A percentile compares a stretch with the other conserved stretches of the same genome.
Evolutionary conservation across 2,888 invertebrate species (phyloP).

Genomic region (Aethes cnicana): DNA sequence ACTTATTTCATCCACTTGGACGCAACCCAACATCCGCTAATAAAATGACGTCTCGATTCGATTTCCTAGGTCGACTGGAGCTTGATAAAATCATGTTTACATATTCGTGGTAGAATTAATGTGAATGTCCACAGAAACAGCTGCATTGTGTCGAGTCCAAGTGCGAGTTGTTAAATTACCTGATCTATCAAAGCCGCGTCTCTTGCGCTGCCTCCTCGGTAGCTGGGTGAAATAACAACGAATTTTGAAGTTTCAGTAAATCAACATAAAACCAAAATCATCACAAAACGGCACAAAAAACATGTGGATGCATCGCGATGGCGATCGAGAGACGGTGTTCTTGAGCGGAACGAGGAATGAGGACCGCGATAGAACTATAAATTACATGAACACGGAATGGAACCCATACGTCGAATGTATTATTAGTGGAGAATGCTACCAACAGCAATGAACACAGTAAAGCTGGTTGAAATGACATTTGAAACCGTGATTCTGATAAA

Average conservation of each 20-base stretch:
- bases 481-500: no score
- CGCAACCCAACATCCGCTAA: slow-evolving; percentile 67
- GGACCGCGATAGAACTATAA: slow-evolving; percentile 5
- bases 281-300: slow-evolving; percentile 80
- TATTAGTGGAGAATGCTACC: slow-evolving; percentile 22
- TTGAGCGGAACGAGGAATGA: slow-evolving; percentile 10
- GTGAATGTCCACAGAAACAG: background rate
- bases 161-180: slow-evolving; percentile 71
- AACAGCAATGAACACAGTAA: slow-evolving; percentile 17
- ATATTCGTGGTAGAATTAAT: slow-evolving; percentile 9
- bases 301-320: slow-evolving; percentile 54
- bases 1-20: slow-evolving; percentile 71
- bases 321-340: slow-evolving; percentile 34
- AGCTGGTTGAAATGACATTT: slow-evolving; percentile 23
- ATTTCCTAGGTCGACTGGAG: slow-evolving; percentile 15
- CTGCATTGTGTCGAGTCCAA: slow-evolving; percentile 65
- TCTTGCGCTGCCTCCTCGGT: slow-evolving; percentile 82
- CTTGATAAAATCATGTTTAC: slow-evolving; percentile 1
- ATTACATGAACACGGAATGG: background rate
- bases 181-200: slow-evolving; percentile 83
- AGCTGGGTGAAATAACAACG: slow-evolving; percentile 83
- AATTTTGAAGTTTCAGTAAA: slow-evolving; percentile 77
- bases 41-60: slow-evolving; percentile 31
- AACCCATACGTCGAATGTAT: background rate
- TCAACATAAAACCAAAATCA: slow-evolving; percentile 77